phyloP scores from a whole-genome alignment of 92 coral and sea anemone genomes.

The Paramuricea clavata region DNA sequence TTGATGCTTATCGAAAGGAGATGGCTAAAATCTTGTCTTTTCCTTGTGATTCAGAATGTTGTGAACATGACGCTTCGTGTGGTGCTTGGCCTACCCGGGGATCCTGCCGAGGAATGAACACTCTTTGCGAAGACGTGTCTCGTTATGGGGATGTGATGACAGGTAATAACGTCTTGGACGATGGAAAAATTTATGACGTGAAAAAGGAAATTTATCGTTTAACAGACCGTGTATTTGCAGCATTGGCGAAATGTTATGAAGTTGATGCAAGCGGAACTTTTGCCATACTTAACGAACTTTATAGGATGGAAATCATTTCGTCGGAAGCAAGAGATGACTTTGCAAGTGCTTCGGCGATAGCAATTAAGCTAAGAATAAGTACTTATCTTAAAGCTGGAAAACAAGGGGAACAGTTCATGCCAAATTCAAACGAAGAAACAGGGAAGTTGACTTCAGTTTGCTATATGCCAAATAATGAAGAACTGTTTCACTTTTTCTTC shows the following conservation, averaged over 20 bases:
- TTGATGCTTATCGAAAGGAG: constrained; percentile 12
- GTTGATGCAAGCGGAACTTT: constrained; percentile 12
- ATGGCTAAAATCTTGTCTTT: background rate
- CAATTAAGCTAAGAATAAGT: constrained; percentile 14
- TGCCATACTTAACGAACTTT: background rate
- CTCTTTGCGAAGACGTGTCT: background rate
- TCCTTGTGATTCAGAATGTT: constrained; percentile 24
- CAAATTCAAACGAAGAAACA: constrained; percentile 6
- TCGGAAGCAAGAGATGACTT: background rate
- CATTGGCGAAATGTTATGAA: constrained; percentile 6
- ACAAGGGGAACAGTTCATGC: constrained; percentile 7
- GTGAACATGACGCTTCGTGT: background rate
- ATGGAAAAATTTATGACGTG: constrained; percentile 25
- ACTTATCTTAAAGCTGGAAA: constrained; percentile 38
- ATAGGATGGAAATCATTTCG: background rate
- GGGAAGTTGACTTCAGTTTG: background rate
- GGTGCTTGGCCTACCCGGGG: too few species aligned
- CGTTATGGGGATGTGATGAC: constrained; percentile 25
- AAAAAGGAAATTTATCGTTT: constrained; percentile 23
- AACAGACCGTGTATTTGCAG: constrained; percentile 31
- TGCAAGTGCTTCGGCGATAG: constrained; percentile 32
- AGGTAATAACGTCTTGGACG: constrained; percentile 3
- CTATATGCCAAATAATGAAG: constrained; percentile 18
- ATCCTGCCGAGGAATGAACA: constrained; percentile 9
- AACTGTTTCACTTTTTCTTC: constrained; percentile 42